phyloP scores from a whole-genome alignment of 37 sponge, comb jelly and placozoan species.

The Spongilla lacustris region DNA sequence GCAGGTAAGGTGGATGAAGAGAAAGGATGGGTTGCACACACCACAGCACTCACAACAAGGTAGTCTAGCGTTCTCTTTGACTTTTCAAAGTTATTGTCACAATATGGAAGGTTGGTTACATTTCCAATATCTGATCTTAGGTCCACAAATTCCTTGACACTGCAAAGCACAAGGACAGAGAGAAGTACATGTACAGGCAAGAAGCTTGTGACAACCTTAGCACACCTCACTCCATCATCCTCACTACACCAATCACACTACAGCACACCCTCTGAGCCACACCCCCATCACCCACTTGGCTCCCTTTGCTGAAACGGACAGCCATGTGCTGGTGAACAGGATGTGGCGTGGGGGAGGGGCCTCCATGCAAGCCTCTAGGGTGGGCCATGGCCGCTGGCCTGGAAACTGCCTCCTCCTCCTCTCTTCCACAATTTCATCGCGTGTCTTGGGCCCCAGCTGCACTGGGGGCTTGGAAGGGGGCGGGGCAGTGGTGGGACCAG shows the following conservation, averaged over 20 bases:
- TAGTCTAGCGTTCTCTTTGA: constrained; percentile 52
- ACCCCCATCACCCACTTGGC: constrained; percentile 55
- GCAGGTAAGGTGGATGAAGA: neutral
- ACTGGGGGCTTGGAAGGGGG: neutral
- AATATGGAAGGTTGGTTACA: constrained; percentile 45
- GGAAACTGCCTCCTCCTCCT: constrained; percentile 39
- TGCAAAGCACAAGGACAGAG: too few species aligned
- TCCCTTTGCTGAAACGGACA: constrained; percentile 78
- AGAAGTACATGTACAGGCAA: too few species aligned
- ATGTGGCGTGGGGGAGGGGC: constrained; percentile 30
- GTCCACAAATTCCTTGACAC: constrained; percentile 63
- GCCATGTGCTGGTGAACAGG: constrained; percentile 77
- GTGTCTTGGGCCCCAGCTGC: neutral
- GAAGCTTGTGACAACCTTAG: too few species aligned
- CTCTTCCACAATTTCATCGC: constrained; percentile 17
- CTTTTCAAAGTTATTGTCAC: constrained; percentile 42
- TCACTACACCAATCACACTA: too few species aligned
- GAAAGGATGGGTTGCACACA: neutral
- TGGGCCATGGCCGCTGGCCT: constrained; percentile 48
- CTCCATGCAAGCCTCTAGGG: constrained; percentile 58
- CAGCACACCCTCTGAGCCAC: too few species aligned
- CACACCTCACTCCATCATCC: too few species aligned
- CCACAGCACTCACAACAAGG: constrained; percentile 38
- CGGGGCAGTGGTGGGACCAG: neutral
- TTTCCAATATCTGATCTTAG: constrained; percentile 38